Percentiles rank a stretch among this genome's conserved stretches.
phyloP scores from a whole-genome alignment of 1,140 invertebrate species.

The Trissolcus basalis region DNA sequence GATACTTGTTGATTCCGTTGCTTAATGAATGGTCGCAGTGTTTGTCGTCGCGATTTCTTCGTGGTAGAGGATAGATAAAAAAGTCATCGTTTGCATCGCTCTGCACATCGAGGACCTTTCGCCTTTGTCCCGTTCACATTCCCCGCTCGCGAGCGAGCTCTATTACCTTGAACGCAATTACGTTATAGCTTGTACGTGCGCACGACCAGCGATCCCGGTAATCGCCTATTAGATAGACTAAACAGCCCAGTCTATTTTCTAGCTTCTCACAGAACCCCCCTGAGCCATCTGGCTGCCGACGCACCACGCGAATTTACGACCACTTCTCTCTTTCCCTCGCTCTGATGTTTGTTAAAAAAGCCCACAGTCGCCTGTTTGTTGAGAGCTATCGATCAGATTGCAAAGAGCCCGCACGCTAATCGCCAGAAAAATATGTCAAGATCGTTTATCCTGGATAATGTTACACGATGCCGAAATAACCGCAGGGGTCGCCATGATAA shows the following conservation, averaged over 20 bases:
- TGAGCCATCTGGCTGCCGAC: conserved; percentile 44
- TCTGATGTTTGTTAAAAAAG: background rate
- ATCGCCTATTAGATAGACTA: conserved; percentile 52
- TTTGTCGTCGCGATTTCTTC: conserved; percentile 44
- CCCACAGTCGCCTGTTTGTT: background rate
- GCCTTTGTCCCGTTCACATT: conserved; percentile 57
- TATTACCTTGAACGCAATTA: conserved; percentile 54
- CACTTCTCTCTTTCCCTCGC: conserved; percentile 2
- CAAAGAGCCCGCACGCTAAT: background rate
- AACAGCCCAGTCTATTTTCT: conserved; percentile 55
- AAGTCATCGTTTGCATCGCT: conserved; percentile 49
- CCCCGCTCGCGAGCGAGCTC: conserved; percentile 29
- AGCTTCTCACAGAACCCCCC: conserved; percentile 44
- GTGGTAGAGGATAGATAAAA: conserved; percentile 12
- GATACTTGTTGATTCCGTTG: conserved; percentile 41
- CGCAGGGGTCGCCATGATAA: too few species aligned
- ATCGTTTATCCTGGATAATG: too few species aligned
- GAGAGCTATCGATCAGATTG: conserved; percentile 12
- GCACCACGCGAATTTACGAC: conserved; percentile 43
- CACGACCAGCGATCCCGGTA: conserved; percentile 46
- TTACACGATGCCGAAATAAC: too few species aligned
- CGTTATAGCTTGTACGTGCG: conserved; percentile 55
- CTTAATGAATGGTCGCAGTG: conserved; percentile 42
- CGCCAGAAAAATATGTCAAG: too few species aligned
- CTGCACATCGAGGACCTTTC: conserved; percentile 48